A percentile compares a stretch with the other conserved stretches of the same genome.
phyloP scores from a whole-genome alignment of 2,113 vertebrate genomes.

The Pipa parva region DNA sequence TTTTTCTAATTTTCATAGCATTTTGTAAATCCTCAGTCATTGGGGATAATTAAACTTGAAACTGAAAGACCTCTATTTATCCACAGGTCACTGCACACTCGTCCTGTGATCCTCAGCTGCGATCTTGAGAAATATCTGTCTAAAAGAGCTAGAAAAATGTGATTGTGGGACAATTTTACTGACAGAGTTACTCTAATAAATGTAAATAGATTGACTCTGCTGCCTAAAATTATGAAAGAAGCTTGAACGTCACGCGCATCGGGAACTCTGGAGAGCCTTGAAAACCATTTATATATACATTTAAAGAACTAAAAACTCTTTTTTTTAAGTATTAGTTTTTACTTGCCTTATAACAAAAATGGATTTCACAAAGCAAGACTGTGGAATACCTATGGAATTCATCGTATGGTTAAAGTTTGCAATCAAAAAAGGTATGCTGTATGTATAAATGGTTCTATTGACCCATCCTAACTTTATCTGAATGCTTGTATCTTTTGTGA shows the following conservation, averaged over 20 bases:
- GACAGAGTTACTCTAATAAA: constrained; percentile 28
- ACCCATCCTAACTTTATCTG: constrained; percentile 25
- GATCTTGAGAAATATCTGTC: constrained; percentile 41
- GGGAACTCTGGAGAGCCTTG: constrained; percentile 20
- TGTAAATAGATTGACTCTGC: constrained; percentile 36
- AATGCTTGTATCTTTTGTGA: constrained; percentile 39
- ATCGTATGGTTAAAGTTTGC: constrained; percentile 40
- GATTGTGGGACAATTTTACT: constrained; percentile 35
- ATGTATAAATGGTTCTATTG: constrained; percentile 41
- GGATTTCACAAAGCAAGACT: constrained; percentile 39
- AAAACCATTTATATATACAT: constrained; percentile 45
- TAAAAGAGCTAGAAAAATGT: constrained; percentile 42
- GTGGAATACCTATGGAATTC: constrained; percentile 37
- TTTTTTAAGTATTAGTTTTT: constrained; percentile 3
- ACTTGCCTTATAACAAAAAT: constrained; percentile 16
- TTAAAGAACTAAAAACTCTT: constrained; percentile 31
- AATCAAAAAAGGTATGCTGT: constrained; percentile 41
- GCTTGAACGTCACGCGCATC: constrained; percentile 17
- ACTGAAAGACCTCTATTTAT: constrained; percentile 42
- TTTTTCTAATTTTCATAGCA: constrained; percentile 38
- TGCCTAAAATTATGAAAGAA: neutral
- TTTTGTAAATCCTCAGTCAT: constrained; percentile 15
- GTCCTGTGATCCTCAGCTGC: constrained; percentile 41
- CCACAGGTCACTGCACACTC: constrained; percentile 32
- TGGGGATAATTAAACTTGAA: constrained; percentile 44